These are phyloP conservation scores for Cyphomyrus plagiostoma DNA, from an alignment of 2,113 vertebrate species.

Conservation along the genomic window DNA sequence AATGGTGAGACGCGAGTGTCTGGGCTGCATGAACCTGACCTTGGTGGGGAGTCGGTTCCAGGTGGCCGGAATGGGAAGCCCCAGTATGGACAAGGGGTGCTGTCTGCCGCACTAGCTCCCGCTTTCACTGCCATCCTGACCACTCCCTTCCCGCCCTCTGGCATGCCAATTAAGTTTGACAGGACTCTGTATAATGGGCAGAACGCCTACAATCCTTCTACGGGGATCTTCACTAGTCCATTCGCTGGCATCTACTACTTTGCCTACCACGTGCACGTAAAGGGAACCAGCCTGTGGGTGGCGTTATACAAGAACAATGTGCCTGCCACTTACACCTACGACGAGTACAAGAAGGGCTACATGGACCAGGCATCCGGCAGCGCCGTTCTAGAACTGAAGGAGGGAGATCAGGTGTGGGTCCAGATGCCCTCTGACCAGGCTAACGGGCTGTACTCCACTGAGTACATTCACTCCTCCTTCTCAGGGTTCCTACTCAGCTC, in stretches of 20 bases:
- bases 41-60: constrained; percentile 76
- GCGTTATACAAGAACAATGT: constrained; percentile 98
- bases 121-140: constrained; percentile 94
- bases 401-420: constrained; percentile 93
- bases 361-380: constrained; percentile 98
- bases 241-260: constrained; percentile 94
- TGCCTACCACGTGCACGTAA: constrained; percentile 93
- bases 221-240: constrained; percentile 90
- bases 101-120: constrained; percentile 72
- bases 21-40: constrained; percentile 67
- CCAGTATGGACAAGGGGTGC: constrained; percentile 70
- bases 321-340: constrained; percentile 95
- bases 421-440: constrained; percentile 99
- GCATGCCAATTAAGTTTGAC: constrained; percentile 93
- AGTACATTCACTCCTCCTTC: constrained; percentile 98
- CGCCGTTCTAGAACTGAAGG: constrained; percentile 91
- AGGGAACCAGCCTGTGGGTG: constrained; percentile 97
- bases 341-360: constrained; percentile 98
- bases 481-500: constrained; percentile 95
- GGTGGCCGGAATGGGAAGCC: constrained; percentile 74
- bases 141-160: constrained; percentile 87
- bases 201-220: constrained; percentile 84
- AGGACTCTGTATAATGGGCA: constrained; percentile 94
- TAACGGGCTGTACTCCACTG: constrained; percentile 92
- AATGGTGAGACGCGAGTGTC: constrained; percentile 74